A percentile compares a stretch with the other conserved stretches of the same genome.
Conservation (phyloP, 2,797 vertebrate species). For the Knipowitschia caucasica region DNA sequence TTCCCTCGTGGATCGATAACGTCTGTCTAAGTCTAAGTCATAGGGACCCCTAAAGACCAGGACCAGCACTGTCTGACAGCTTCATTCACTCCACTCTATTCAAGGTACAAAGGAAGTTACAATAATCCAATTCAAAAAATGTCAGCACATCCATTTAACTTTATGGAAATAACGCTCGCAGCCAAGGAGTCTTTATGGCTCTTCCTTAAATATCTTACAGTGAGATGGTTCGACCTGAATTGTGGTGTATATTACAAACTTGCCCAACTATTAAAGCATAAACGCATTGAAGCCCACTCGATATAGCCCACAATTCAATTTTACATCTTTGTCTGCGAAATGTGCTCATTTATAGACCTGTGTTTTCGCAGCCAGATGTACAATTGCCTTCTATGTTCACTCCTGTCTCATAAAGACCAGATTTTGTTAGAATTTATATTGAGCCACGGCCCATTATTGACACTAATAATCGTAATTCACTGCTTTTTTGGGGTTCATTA, state of each 20-base stretch:
- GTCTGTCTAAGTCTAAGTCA: no score
- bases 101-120: slow-evolving; percentile 34
- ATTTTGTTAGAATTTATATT: slow-evolving; percentile 40
- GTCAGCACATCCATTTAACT: slow-evolving; percentile 62
- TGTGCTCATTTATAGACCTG: slow-evolving; percentile 34
- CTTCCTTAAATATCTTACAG: slow-evolving; percentile 54
- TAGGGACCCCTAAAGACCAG: no score
- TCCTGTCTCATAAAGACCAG: slow-evolving; percentile 13
- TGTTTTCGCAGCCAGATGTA: slow-evolving; percentile 33
- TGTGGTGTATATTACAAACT: slow-evolving; percentile 51
- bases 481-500: slow-evolving; percentile 22
- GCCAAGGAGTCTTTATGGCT: slow-evolving; percentile 53
- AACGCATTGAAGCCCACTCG: slow-evolving; percentile 27
- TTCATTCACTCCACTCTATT: slow-evolving; percentile 20
- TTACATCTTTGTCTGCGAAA: slow-evolving; percentile 47
- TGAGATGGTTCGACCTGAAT: slow-evolving; percentile 54
- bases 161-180: slow-evolving; percentile 59
- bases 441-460: slow-evolving; percentile 27
- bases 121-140: slow-evolving; percentile 62
- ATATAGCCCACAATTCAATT: slow-evolving; percentile 48
- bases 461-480: slow-evolving; percentile 15
- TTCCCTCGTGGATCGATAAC: no score
- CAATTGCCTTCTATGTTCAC: slow-evolving; percentile 14
- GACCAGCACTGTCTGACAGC: slow-evolving; percentile 56
- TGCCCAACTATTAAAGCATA: slow-evolving; percentile 38